Conservation (phyloP, 2,797 vertebrate genomes). For the Echeneis naucrates region DNA sequence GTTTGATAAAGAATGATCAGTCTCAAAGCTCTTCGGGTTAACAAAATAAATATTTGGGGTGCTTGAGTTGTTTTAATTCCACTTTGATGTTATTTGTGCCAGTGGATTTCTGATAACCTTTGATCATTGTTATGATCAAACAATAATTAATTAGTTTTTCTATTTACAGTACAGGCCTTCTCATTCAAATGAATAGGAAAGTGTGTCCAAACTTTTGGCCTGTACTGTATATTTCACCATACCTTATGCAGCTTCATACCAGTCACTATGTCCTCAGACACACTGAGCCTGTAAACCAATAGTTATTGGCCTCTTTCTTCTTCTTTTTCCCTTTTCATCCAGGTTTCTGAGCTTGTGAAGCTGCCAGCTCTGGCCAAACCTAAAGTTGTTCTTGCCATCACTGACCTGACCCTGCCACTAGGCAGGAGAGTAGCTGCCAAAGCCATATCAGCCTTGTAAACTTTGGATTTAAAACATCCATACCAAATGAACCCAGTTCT, state of each 20-base stretch:
- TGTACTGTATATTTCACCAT: background rate
- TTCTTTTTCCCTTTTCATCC: too few relatives aligned
- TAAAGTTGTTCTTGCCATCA: slow-evolving; percentile 94
- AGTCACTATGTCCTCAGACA: background rate
- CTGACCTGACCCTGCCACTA: slow-evolving; percentile 93
- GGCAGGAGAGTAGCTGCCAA: slow-evolving; percentile 96
- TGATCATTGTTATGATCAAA: too few relatives aligned
- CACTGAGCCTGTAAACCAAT: background rate
- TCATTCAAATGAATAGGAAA: too few relatives aligned
- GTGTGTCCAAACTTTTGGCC: too few relatives aligned
- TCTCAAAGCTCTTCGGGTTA: too few relatives aligned
- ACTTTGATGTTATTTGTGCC: background rate
- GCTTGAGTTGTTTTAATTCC: background rate
- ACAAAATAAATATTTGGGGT: too few relatives aligned
- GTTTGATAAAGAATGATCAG: too few relatives aligned
- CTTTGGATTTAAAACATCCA: background rate
- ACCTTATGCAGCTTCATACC: background rate
- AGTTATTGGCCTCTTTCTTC: background rate
- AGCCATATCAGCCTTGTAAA: slow-evolving; percentile 92
- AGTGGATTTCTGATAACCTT: background rate
- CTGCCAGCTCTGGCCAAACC: slow-evolving; percentile 94
- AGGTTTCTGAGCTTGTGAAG: slow-evolving; percentile 97
- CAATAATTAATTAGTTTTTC: background rate
- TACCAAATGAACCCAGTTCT: background rate
- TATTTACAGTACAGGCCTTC: too few relatives aligned